Conservation (phyloP, 2,888 invertebrate species). For the Trichopoda pennipes region DNA sequence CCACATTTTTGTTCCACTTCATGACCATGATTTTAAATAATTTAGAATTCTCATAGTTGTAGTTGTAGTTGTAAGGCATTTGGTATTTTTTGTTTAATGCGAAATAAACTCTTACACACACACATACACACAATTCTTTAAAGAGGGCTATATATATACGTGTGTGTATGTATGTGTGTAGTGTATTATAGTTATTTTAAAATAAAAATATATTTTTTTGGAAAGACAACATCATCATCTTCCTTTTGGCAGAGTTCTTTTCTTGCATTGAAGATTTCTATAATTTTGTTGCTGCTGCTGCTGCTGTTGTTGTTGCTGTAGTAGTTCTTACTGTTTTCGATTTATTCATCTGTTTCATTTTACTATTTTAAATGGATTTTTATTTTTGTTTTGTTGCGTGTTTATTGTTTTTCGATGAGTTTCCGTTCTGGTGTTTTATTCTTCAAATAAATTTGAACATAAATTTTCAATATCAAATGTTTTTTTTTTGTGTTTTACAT, state of each 20-base stretch:
- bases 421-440: conserved; percentile 47
- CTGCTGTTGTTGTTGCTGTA: conserved; percentile 28
- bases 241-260: conserved; percentile 28
- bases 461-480: conserved; percentile 43
- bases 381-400: no score
- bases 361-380: conserved; percentile 30
- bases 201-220: conserved; percentile 1
- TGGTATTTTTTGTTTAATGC: conserved; percentile 30
- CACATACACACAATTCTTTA: conserved; percentile 1
- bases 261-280: conserved; percentile 21
- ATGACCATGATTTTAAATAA: conserved; percentile 49
- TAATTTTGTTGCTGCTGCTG: conserved; percentile 28
- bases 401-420: conserved; percentile 5
- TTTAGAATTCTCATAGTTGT: conserved; percentile 15
- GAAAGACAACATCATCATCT: conserved; percentile 42
- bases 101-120: neutral
- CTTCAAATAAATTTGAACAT: conserved; percentile 15
- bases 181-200: neutral
- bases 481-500: neutral
- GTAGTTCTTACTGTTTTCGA: neutral
- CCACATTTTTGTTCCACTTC: conserved; percentile 47
- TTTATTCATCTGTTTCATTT: conserved; percentile 46
- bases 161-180: no score
- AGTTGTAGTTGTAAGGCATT: conserved; percentile 45
- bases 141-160: neutral